Evolutionary conservation across 2,113 vertebrate species (phyloP).

Genomic region (Ciconia maguari): DNA sequence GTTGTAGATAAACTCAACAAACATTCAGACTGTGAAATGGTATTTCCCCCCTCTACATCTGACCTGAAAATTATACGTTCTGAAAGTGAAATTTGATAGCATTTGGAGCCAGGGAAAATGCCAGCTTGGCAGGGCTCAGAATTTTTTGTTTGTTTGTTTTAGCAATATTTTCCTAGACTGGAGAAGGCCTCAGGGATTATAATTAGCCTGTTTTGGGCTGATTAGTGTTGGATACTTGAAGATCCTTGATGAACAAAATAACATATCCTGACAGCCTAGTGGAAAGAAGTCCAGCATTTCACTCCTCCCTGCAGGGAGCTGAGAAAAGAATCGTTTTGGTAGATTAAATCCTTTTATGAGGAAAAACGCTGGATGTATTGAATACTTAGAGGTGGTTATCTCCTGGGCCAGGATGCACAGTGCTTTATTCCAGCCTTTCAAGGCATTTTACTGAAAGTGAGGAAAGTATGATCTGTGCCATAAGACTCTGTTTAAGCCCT

Average conservation of each 20-base stretch:
- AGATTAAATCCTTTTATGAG: background rate
- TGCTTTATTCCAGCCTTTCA: background rate
- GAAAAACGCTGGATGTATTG: background rate
- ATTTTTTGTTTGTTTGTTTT: background rate
- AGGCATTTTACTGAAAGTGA: background rate
- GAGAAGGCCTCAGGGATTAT: background rate
- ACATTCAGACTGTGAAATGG: background rate
- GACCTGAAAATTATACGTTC: background rate
- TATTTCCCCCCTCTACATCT: background rate
- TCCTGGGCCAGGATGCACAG: background rate
- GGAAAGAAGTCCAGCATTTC: background rate
- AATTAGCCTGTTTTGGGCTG: constrained; percentile 8
- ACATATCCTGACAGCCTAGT: background rate
- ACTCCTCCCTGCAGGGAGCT: background rate
- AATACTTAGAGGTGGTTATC: background rate
- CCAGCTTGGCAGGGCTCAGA: background rate
- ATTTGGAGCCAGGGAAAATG: background rate
- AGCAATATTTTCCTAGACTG: background rate
- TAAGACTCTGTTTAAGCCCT: background rate
- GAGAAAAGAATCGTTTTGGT: background rate
- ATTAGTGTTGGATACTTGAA: constrained; percentile 2
- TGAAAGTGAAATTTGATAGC: constrained; percentile 23
- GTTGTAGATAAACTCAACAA: background rate
- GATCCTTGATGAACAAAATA: constrained; percentile 2
- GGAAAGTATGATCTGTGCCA: background rate